phyloP scores from a whole-genome alignment of 2,797 vertebrate species.

The Microctenopoma lineatum region DNA sequence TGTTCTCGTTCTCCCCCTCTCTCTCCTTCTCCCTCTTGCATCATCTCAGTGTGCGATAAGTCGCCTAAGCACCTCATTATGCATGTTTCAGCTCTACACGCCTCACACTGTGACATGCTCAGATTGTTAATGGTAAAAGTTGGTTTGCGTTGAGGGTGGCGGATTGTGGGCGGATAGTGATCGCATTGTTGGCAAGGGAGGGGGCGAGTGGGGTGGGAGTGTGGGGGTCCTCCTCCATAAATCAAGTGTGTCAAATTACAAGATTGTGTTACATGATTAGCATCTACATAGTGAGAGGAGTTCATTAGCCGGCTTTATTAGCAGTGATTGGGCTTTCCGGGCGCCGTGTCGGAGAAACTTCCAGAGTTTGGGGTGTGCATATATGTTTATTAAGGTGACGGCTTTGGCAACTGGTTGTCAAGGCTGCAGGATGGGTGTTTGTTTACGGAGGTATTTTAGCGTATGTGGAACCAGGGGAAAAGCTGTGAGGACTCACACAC shows the following conservation, averaged over 20 bases:
- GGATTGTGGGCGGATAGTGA: slow-evolving; percentile 34
- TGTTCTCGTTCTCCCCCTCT: not conserved
- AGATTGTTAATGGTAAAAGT: slow-evolving; percentile 53
- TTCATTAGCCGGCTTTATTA: slow-evolving; percentile 76
- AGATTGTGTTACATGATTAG: slow-evolving; percentile 79
- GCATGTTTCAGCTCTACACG: slow-evolving; percentile 22
- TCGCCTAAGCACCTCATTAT: slow-evolving; percentile 54
- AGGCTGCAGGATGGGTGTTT: not conserved
- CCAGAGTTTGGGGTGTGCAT: slow-evolving; percentile 29
- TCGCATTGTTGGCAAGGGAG: not conserved
- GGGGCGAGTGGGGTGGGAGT: not conserved
- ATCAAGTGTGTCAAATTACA: slow-evolving; percentile 81
- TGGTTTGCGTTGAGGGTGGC: slow-evolving; percentile 25
- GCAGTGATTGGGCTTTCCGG: slow-evolving; percentile 67
- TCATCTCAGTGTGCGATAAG: slow-evolving; percentile 40
- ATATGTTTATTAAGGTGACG: slow-evolving; percentile 45
- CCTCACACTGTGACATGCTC: slow-evolving; percentile 47
- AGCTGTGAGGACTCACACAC: not conserved
- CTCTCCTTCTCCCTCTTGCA: slow-evolving; percentile 1
- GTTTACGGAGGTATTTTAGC: not conserved
- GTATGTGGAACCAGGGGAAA: not conserved
- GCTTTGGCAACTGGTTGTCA: slow-evolving; percentile 21
- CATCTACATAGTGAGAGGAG: slow-evolving; percentile 76
- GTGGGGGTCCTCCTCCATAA: slow-evolving; percentile 46
- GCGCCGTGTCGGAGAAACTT: slow-evolving; percentile 43